Conservation (phyloP, 2,113 vertebrate genomes). For the Benitochromis conjunctus region DNA sequence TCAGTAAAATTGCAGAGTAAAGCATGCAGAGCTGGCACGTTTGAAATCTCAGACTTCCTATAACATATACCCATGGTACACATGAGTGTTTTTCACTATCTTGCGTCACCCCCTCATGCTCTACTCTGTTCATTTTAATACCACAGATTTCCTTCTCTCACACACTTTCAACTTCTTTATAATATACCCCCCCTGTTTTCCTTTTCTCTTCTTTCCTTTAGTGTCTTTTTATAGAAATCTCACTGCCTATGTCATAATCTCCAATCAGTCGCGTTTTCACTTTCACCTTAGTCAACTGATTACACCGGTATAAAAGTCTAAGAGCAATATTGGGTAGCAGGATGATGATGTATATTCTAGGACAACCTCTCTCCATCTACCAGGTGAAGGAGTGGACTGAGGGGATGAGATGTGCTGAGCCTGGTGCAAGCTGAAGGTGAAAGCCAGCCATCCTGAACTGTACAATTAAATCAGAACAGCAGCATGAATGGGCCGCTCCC, state of each 20-base stretch:
- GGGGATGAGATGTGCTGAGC: slow-evolving; percentile 52
- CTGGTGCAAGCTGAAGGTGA: slow-evolving; percentile 63
- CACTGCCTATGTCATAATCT: neutral
- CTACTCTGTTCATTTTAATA: neutral
- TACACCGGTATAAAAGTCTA: neutral
- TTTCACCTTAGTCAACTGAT: neutral
- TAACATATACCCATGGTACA: neutral
- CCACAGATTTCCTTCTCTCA: neutral
- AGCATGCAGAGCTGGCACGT: neutral
- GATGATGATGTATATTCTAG: neutral
- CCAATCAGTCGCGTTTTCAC: neutral
- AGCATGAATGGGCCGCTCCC: slow-evolving; percentile 57
- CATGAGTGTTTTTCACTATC: accelerated
- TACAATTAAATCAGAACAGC: slow-evolving; percentile 72
- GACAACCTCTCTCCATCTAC: neutral
- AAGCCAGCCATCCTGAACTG: slow-evolving; percentile 72
- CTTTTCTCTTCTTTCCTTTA: neutral
- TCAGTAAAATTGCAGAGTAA: neutral
- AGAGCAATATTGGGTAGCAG: neutral
- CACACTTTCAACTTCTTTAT: too few species aligned
- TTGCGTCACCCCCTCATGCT: neutral
- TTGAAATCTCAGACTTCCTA: neutral
- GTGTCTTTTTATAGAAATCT: neutral
- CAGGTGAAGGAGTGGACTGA: slow-evolving; percentile 5
- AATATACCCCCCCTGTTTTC: too few species aligned